Evolutionary conservation across 2,113 vertebrate genomes (phyloP), one percentile per base, ranked within the genome.

Genomic region (Galbula dea): DNA sequence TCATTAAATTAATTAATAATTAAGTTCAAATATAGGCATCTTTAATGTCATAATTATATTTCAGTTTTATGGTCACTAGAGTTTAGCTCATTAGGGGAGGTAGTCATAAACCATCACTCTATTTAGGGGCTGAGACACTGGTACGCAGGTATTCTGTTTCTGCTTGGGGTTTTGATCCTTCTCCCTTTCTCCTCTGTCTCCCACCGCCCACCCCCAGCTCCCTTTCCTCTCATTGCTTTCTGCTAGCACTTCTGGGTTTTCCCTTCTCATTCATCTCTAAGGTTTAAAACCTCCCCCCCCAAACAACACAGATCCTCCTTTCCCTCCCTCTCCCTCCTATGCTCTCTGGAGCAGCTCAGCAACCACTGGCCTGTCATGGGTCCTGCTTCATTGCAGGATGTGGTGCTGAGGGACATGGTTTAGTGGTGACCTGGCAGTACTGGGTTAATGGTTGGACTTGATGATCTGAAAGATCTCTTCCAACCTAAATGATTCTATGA

Each of bases 1-100:
- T 98, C 98, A 97, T 98, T 98, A 98, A 98, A 99, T 98, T 98
- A 98, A 98, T 98, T 98, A 98, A 98, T 98, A 99, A 98, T 98
- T 98, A 98, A 98, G 98, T 97, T 98, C 98, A 98, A 98, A 98
- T 98, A 98, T 98, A 98, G 98, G 97, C 98, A 98, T 98, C 98
- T 98, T 98, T 98, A 98, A 98, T 98, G 98, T 98, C 98, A 98
- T 98, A 98, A 98, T 99, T 98, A 99, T 98, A 98, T 97, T 97
- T 98, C 97, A 97, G 97, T 97, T 98, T 98, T 98, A 98, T 98
- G 97, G 98, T 98, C 98, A 98, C 97, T 95, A 95, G 96, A 98
- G 97, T 98, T 98, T 96, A 97, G 96, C 98, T 98, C 97, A 96
- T 98, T 97, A 98, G 97, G 93, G 88, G 65, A 97, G 97, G 90